Conservation (phyloP, 2,797 vertebrate genomes). For the Hoplostethus mediterraneus region DNA sequence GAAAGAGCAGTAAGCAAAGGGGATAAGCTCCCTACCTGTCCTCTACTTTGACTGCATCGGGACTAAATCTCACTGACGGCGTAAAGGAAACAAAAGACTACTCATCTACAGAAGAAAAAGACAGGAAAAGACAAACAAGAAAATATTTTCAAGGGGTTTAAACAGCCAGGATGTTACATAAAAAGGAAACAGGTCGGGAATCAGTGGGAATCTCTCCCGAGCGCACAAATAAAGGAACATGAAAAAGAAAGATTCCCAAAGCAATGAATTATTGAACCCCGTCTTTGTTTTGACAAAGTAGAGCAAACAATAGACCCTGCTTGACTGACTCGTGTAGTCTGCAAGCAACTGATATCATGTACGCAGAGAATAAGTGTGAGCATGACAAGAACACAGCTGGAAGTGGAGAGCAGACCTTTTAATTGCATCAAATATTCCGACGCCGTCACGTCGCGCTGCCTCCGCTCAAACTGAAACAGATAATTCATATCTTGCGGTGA, state of each 20-base stretch:
- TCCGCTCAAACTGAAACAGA: constrained; percentile 5
- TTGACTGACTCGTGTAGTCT: constrained; percentile 23
- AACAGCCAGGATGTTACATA: constrained; percentile 35
- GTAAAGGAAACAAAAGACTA: constrained; percentile 54
- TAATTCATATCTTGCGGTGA: background rate
- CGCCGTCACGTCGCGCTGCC: constrained; percentile 25
- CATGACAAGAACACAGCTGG: constrained; percentile 32
- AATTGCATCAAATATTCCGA: constrained; percentile 67
- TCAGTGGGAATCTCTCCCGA: constrained; percentile 36
- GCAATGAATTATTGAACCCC: constrained; percentile 58
- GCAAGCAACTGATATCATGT: constrained; percentile 32
- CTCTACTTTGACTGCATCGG: constrained; percentile 58
- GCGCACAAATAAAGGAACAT: constrained; percentile 30
- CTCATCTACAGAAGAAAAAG: constrained; percentile 37
- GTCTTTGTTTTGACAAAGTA: constrained; percentile 53
- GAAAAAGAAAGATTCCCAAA: constrained; percentile 45
- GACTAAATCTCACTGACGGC: constrained; percentile 50
- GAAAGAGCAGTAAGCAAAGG: constrained; percentile 31
- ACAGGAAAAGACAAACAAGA: constrained; percentile 33
- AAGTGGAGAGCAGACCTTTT: constrained; percentile 46
- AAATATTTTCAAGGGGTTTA: constrained; percentile 31
- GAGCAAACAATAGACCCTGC: constrained; percentile 17
- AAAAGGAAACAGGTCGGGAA: constrained; percentile 50
- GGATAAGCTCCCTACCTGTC: constrained; percentile 40
- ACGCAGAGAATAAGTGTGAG: constrained; percentile 36